Evolutionary conservation across 2,888 invertebrate genomes (phyloP), one percentile per base, ranked within the genome.

Genomic region (Drosophila koepferae): DNA sequence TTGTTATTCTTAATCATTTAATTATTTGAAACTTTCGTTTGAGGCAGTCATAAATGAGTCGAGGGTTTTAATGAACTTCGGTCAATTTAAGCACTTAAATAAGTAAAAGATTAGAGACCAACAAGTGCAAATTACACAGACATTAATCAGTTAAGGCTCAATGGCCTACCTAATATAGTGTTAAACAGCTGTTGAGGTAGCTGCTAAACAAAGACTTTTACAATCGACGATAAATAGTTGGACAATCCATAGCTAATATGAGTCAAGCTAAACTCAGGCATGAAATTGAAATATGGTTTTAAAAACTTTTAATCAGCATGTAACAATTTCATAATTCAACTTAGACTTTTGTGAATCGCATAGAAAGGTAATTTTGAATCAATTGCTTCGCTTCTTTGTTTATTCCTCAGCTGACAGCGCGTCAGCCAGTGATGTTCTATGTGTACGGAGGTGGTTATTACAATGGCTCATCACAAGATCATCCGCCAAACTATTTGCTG

Each of bases 361-460:
- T 48, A 14, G 40, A 49, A 16, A 41, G 28, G 28, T n/a, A 28
- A 16, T 41, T 18, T 20, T 8, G 16, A 46, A 28, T 28, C 8
- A 10, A 12, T 3, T 18, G 3, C 14, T 14, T 9, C 16, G 20
- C 6, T 6, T 23, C 2, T 18, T 2, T 28, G 14, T 5, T 40
- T 18, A 4, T 7, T 31, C 7, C 44, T 10, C 49, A 92, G 92
- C 78, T 92, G 0, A 81, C 76, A n/a, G 80, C 72, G 6, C 76
- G 74, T n/a, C 81, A 77, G 51, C 93, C 94, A 0, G 93, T 94
- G 0, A 93, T 94, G 92, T 91, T 94, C 28, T 94, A 92, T 72
- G 84, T 94, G 55, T 93, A 94, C 65, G 94, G 94, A 0, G 94
- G 94, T 12, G 93, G 92, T 23, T 93, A 92, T 71, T 90, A 91